A percentile compares a stretch with the other conserved stretches of the same genome.
Evolutionary conservation across 1,140 invertebrate species (phyloP).

Genomic region (Scaptodrosophila lebanonensis): DNA sequence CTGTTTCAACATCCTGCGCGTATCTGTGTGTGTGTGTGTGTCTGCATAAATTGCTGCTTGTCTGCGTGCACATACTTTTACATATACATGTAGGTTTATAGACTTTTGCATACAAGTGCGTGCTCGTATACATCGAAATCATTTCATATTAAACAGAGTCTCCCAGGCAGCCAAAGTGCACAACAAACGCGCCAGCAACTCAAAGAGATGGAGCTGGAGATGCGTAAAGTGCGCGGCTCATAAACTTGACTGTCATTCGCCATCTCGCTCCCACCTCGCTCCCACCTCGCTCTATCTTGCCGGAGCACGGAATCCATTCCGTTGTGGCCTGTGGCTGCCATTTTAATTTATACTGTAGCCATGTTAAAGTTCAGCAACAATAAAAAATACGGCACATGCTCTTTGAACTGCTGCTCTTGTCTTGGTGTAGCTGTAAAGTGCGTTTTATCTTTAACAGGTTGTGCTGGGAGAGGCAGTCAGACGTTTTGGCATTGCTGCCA

Average conservation of each 20-base stretch:
- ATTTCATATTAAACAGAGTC: conserved; percentile 35
- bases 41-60: conserved; percentile 30
- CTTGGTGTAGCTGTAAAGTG: conserved; percentile 54
- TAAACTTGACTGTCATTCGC: conserved; percentile 51
- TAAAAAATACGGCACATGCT: conserved; percentile 55
- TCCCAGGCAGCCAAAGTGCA: neutral
- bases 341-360: conserved; percentile 74
- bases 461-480: too few species aligned
- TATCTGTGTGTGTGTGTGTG: neutral
- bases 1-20: conserved; percentile 68
- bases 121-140: conserved; percentile 19
- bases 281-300: neutral
- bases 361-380: conserved; percentile 68
- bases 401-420: conserved; percentile 6
- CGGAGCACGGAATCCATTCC: neutral
- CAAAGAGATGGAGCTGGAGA: neutral
- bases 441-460: conserved; percentile 70
- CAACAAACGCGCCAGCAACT: neutral
- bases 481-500: neutral
- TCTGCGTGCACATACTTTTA: conserved; percentile 10
- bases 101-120: neutral
- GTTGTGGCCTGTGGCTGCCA: conserved; percentile 45
- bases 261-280: neutral
- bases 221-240: conserved; percentile 42
- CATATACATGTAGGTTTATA: neutral